phyloP scores from a whole-genome alignment of 2,113 vertebrate species.

The Hydrochoerus hydrochaeris region DNA sequence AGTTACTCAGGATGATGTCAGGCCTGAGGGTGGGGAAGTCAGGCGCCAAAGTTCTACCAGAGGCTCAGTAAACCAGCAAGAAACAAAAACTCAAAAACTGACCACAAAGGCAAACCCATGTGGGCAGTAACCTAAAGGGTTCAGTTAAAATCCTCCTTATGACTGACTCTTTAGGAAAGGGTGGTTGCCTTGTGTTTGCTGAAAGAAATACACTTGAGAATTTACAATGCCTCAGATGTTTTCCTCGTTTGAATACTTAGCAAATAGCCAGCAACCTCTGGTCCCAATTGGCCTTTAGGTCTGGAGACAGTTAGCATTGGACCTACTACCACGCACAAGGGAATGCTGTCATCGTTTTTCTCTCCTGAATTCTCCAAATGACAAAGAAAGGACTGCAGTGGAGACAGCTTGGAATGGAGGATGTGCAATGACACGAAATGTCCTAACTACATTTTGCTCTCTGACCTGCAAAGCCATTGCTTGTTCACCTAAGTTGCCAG shows the following conservation, averaged over 20 bases:
- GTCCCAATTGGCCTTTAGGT: neutral
- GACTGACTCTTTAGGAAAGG: neutral
- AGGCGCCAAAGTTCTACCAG: neutral
- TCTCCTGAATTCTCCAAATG: neutral
- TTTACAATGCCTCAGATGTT: neutral
- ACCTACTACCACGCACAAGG: neutral
- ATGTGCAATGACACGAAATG: neutral
- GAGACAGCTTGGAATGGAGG: neutral
- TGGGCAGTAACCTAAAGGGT: neutral
- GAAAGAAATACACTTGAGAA: neutral
- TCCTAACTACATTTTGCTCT: neutral
- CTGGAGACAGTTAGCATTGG: neutral
- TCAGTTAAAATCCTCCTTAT: constrained; percentile 17
- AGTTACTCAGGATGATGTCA: constrained; percentile 53
- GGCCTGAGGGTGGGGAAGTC: constrained; percentile 10
- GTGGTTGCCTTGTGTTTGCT: neutral
- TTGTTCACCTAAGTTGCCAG: neutral
- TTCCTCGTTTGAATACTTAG: neutral
- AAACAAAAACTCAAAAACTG: constrained; percentile 27
- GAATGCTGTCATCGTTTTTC: neutral
- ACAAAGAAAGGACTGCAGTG: neutral
- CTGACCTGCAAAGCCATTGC: neutral
- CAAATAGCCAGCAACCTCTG: neutral
- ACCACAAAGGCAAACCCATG: neutral
- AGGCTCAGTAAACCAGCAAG: neutral